Evolutionary conservation across 2,888 invertebrate genomes (phyloP).

Genomic region (Hypolimnas misippus): DNA sequence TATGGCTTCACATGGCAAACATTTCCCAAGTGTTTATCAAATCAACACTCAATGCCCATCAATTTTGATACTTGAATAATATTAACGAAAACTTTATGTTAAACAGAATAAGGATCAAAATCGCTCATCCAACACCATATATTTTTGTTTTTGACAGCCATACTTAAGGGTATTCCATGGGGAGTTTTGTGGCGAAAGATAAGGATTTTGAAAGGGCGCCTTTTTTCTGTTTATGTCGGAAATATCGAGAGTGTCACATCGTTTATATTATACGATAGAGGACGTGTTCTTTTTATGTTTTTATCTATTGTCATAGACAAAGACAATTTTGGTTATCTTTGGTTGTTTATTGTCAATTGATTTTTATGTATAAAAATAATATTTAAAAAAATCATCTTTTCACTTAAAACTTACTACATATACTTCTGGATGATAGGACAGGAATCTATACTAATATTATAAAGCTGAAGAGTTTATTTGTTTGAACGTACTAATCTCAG

Average conservation of each 20-base stretch:
- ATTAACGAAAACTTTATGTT: neutral
- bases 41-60: neutral
- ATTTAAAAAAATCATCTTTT: no score
- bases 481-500: no score
- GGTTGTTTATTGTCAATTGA: neutral
- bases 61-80: neutral
- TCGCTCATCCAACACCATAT: neutral
- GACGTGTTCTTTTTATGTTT: slow-evolving; percentile 3
- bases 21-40: no score
- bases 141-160: slow-evolving; percentile 38
- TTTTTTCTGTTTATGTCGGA: slow-evolving; percentile 39
- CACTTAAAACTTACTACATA: no score
- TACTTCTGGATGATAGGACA: no score
- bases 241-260: slow-evolving; percentile 19
- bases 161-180: slow-evolving; percentile 36
- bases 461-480: no score
- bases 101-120: slow-evolving; percentile 24
- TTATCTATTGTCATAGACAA: no score
- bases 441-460: no score
- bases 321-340: slow-evolving; percentile 8
- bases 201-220: slow-evolving; percentile 41
- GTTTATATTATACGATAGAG: slow-evolving; percentile 13
- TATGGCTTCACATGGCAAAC: no score
- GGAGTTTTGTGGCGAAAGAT: slow-evolving; percentile 45
- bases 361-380: no score